Conservation (phyloP, 2,888 invertebrate species). For the Dyspetes luteomarginatus region DNA sequence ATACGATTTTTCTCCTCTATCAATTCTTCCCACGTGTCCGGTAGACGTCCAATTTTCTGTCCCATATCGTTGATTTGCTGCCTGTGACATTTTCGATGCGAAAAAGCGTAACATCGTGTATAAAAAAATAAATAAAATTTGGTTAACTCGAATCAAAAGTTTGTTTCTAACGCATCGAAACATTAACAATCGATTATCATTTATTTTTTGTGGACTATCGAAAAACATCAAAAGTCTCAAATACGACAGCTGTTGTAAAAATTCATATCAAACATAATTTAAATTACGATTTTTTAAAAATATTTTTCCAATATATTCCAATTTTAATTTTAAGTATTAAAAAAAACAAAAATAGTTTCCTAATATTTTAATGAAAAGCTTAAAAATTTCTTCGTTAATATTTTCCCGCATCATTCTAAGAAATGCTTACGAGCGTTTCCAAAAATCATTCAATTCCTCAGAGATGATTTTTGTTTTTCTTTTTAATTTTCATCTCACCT, state of each 20-base stretch:
- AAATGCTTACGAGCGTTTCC: too few relatives aligned
- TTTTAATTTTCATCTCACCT: too few relatives aligned
- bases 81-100: neutral
- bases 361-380: too few relatives aligned
- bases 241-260: too few relatives aligned
- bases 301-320: neutral
- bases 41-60: slow-evolving; percentile 72
- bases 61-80: slow-evolving; percentile 68
- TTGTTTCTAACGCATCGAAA: neutral
- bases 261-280: too few relatives aligned
- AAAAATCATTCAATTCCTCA: too few relatives aligned
- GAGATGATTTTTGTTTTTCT: too few relatives aligned
- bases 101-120: neutral
- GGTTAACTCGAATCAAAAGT: slow-evolving; percentile 11
- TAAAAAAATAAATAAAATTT: neutral
- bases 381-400: too few relatives aligned
- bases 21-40: slow-evolving; percentile 70
- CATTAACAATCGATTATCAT: slow-evolving; percentile 25
- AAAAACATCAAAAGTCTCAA: too few relatives aligned
- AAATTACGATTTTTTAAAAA: too few relatives aligned
- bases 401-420: too few relatives aligned
- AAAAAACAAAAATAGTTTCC: neutral
- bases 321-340: too few relatives aligned
- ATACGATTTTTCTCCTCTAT: slow-evolving; percentile 72
- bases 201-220: neutral